Base-by-base conservation (phyloP, 2,797 vertebrate species). In the Smutsia gigantea region DNA sequence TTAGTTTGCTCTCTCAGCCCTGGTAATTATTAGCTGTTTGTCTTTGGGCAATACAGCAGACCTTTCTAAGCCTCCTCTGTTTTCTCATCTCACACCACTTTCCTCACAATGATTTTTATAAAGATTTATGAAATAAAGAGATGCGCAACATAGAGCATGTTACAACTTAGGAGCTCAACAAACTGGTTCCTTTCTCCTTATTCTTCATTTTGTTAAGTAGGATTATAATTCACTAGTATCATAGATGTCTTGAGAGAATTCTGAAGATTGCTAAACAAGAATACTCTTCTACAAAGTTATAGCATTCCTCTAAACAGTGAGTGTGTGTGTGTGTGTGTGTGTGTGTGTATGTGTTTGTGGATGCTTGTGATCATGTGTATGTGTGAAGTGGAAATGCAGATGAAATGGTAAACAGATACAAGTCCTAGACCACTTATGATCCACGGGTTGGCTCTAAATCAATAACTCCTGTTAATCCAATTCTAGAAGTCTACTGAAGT, bases 111-210 rank as follows among this genome's bases (percentile, higher is more conserved):
- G 8, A 49, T 83, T 59, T 46, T 7, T 82, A 53, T 46, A 71
- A 87, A 88, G 31, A 93, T 82, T 64, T 91, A 96, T 72, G n/a
- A 94, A 82, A 79, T 68, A 69, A 93, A 91, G 19, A 72, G 78
- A 68, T 15, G 2, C 39, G 69, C 25, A 77, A 37, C 37, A 77
- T 49, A 86, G 39, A 85, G 23, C 29, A 74, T 74, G 75, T 53
- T 55, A 25, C 51, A 69, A 64, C 68, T 91, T 51, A 93, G 42
- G 55, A 94, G 46, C 59, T 85, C 37, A 90, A 75, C 18, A 77
- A 96, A 92, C 11, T 51, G 11, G n/a, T 88, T 88, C 27, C 29
- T 68, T 92, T 92, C 55, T 46, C 27, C 15, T 51, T 68, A 18
- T 1, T 95, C 12, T 87, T 75, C 15, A 31, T 77, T 94, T 87